Base-by-base conservation (phyloP, 2,113 vertebrate species). In the Zeus faber region DNA sequence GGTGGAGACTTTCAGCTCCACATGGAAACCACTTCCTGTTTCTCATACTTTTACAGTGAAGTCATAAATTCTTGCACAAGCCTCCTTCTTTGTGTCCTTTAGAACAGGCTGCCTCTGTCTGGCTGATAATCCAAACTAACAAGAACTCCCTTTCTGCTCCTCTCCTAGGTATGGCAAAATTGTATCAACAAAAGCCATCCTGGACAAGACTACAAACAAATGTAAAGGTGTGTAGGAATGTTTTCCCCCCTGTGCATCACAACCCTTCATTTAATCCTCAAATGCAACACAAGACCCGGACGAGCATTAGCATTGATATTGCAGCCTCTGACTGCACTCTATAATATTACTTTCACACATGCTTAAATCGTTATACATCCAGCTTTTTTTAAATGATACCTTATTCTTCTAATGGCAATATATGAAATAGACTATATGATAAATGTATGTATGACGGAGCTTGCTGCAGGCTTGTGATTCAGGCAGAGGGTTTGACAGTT, bases 121-220 rank as follows among this genome's bases (percentile, higher is more conserved):
- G 62, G 58, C 69, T 31, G 55, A 44, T 66, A 66, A 77, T 71
- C 68, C 77, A 11, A 48, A 43, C 54, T 70, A 41, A 80, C 68
- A 67, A 81, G 70, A 31, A 51, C 26, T 67, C 48, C 55, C 79
- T 85, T 54, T 86, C 74, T 84, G 78, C 48, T 39, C 53, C 44
- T 45, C 84, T 87, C 77, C 27, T 79, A 99, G 97, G 88, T 98
- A 97, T 67, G 97, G 97, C 64, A 99, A 98, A 91, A 99, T 99
- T 48, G 96, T 99, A 47, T 99, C 97, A 72, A 99, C 97, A 0
- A 99, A 99, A 81, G 97, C 97, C 52, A 99, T 99, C 87, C 88
- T 99, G 93, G 97, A 98, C 87, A 99, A 99, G 84, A 92, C 96
- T 44, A 99, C 96, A 65, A 98, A 98, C 90, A 98, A 97, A 89